Base-by-base conservation (phyloP, 2,797 vertebrate species). In the Podarcis siculus region DNA sequence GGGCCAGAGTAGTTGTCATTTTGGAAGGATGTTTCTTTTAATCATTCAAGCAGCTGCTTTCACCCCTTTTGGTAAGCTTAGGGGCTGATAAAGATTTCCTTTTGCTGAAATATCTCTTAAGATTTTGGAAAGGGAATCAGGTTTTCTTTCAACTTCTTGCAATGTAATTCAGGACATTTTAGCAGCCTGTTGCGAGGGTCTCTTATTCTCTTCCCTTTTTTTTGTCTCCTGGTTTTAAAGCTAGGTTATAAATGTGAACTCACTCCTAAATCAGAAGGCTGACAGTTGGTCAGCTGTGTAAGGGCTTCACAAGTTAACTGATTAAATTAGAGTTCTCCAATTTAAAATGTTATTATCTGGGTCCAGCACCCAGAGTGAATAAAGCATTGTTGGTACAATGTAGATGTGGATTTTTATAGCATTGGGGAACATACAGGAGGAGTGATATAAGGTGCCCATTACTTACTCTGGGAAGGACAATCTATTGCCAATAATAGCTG, bases 391-490 rank as follows among this genome's bases (percentile, higher is more conserved):
- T 91, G 73, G 80, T 87, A 45, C 66, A 92, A 8, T 86, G 64
- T 92, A 79, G 45, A 88, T 92, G 67, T 92, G 75, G 81, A 89
- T 39, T 92, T 94, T 94, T 92, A 94, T 72, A 89, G 77, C 72
- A 90, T 0, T 86, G 86, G 58, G 0, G 73, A 77, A 13, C 79
- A 0, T 82, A 87, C 1, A 87, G 76, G 90, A 4, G 5, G 30
- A 94, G 75, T 95, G 91, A 93, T 93, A 94, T 92, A 93, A 92
- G 42, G 32, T 90, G 55, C 75, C 71, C 75, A 90, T 93, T 92
- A 93, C 86, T 94, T 94, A 94, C 78, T 69, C 85, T 84, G 30
- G 39, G 90, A 94, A 94, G 93, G 92, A 91, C 92, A 93, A 87
- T 94, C 89, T 93, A 94, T 92, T 91, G 86, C 86, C 49, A 90